Percentiles rank a stretch among this genome's conserved stretches.
These are phyloP conservation scores for Carcinoscorpius rotundicauda DNA, from an alignment of 1,140 invertebrate genomes.

Conservation along the genomic window DNA sequence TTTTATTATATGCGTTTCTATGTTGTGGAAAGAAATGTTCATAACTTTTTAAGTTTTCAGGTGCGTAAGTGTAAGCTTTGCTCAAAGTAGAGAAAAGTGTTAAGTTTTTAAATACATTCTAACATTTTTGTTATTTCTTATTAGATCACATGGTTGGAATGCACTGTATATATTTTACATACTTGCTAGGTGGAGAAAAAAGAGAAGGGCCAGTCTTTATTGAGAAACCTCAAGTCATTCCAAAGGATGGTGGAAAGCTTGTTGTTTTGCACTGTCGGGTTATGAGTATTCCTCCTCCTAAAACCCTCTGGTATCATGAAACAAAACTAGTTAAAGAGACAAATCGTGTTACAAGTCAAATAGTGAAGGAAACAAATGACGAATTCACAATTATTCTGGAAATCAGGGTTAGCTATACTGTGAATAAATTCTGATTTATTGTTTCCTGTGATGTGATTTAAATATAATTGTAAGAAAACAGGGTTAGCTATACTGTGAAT, in stretches of 20 bases:
- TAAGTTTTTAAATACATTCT: too few relatives aligned
- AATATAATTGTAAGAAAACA: too few relatives aligned
- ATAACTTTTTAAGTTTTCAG: too few relatives aligned
- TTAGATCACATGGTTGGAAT: not conserved
- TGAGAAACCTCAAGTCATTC: conserved; percentile 94
- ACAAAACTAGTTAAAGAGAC: conserved; percentile 69
- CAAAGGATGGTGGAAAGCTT: conserved; percentile 86
- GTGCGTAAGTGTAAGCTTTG: not conserved
- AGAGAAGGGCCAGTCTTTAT: conserved; percentile 76
- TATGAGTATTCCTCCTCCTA: conserved; percentile 71
- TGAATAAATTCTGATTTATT: not conserved
- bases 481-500: conserved; percentile 41
- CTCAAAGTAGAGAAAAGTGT: not conserved
- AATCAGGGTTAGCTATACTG: conserved; percentile 52
- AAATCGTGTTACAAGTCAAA: conserved; percentile 70
- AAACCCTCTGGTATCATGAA: conserved; percentile 64
- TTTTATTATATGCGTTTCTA: too few relatives aligned
- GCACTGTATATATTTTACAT: too few relatives aligned
- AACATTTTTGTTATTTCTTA: not conserved
- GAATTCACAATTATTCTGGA: conserved; percentile 77
- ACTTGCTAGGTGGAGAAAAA: not conserved
- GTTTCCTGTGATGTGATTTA: not conserved
- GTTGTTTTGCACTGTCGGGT: conserved; percentile 94
- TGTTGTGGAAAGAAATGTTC: too few relatives aligned
- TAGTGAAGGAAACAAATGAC: conserved; percentile 60